phyloP scores from a whole-genome alignment of 37 sponge, comb jelly and placozoan species.

The Axinella damicornis region DNA sequence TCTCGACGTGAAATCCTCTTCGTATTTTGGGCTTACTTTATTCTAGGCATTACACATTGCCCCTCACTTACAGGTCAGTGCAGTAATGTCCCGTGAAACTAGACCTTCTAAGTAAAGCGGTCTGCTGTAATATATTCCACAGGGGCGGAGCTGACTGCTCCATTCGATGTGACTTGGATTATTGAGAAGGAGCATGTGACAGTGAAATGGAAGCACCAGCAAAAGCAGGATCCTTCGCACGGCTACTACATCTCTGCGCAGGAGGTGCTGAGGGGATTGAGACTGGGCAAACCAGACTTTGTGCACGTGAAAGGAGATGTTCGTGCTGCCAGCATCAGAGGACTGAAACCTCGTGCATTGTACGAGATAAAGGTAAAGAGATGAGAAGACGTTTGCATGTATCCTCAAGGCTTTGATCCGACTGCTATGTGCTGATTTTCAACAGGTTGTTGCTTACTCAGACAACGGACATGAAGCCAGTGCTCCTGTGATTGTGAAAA shows the following conservation, averaged over 20 bases:
- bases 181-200: constrained; percentile 4
- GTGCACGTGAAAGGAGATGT: constrained; percentile 22
- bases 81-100: too few species aligned
- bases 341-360: constrained; percentile 43
- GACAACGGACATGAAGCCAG: constrained; percentile 34
- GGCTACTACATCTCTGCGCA: constrained; percentile 49
- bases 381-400: neutral
- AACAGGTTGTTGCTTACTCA: constrained; percentile 53
- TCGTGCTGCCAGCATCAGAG: constrained; percentile 19
- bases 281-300: constrained; percentile 39
- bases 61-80: too few species aligned
- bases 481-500: constrained; percentile 23
- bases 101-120: too few species aligned
- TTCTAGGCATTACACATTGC: too few species aligned
- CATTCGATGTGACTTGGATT: neutral
- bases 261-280: neutral
- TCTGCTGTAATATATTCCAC: too few species aligned
- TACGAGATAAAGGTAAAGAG: constrained; percentile 57
- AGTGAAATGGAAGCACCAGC: constrained; percentile 38
- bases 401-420: too few species aligned
- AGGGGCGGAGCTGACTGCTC: neutral
- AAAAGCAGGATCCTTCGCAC: neutral
- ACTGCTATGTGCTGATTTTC: too few species aligned
- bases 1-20: too few species aligned
- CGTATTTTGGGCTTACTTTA: too few species aligned